Conservation (phyloP, 2,113 vertebrate species). For the Eclectus roratus region DNA sequence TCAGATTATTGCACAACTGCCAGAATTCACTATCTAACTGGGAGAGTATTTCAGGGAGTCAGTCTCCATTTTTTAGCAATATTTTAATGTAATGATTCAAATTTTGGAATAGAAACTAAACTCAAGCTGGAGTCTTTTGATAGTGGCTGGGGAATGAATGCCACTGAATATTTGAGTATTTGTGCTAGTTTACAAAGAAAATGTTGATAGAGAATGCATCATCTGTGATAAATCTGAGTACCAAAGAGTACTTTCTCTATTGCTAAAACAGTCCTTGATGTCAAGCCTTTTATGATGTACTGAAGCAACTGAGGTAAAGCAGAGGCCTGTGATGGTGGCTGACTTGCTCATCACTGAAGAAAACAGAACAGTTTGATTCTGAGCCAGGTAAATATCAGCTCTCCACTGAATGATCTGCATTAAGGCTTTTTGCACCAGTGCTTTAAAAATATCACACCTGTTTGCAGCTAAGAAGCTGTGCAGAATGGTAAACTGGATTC, state of each 20-base stretch:
- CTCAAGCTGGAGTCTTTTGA: neutral
- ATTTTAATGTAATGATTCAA: neutral
- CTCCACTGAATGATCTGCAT: neutral
- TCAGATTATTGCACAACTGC: neutral
- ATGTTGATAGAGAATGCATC: neutral
- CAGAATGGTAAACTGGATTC: neutral
- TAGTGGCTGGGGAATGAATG: neutral
- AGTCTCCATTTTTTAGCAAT: neutral
- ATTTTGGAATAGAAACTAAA: neutral
- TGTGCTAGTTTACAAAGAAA: neutral
- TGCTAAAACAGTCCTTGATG: neutral
- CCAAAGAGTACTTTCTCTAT: neutral
- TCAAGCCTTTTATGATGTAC: neutral
- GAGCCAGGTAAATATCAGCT: neutral
- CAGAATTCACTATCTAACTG: neutral
- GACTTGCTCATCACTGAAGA: neutral
- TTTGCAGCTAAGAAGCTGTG: slow-evolving; percentile 2
- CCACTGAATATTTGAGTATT: neutral
- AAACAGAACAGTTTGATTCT: neutral
- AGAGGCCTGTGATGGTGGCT: neutral
- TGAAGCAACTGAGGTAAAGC: neutral
- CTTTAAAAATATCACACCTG: neutral
- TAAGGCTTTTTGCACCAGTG: neutral
- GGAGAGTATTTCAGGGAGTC: neutral
- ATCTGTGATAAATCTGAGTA: neutral